Percentiles rank a stretch among this genome's conserved stretches.
Conservation (phyloP, 92 coral and sea anemone species). For the Virgularia gustaviana region DNA sequence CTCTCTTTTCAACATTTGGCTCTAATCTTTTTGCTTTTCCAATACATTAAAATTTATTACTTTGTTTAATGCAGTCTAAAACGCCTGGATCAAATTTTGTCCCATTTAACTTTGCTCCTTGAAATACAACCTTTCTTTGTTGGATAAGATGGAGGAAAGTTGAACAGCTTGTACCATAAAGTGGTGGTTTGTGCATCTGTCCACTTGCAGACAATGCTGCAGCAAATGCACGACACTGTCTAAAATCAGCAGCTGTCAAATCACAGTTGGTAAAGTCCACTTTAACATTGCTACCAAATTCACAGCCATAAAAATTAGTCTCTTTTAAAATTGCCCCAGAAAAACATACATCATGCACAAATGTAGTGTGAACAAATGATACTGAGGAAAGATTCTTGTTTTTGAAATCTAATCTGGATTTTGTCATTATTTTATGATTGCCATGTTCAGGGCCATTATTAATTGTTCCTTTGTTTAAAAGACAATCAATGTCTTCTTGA, state of each 20-base stretch:
- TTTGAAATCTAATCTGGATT: constrained; percentile 75
- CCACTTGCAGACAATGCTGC: constrained; percentile 80
- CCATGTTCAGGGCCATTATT: constrained; percentile 45
- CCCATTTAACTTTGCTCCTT: constrained; percentile 80
- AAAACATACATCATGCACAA: constrained; percentile 92
- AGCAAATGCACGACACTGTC: constrained; percentile 91
- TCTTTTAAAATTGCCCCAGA: constrained; percentile 60
- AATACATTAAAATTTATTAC: not conserved
- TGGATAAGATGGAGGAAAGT: constrained; percentile 85
- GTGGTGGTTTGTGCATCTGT: constrained; percentile 60
- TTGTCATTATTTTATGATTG: constrained; percentile 87
- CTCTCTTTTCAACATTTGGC: no score
- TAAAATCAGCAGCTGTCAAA: constrained; percentile 88
- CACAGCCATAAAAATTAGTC: constrained; percentile 96
- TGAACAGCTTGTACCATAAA: constrained; percentile 97
- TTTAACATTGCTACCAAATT: constrained; percentile 90
- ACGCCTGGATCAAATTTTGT: constrained; percentile 87
- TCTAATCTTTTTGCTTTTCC: no score
- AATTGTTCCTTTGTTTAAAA: constrained; percentile 72
- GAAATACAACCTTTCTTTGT: constrained; percentile 76
- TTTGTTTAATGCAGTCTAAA: constrained; percentile 62
- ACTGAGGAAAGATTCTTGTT: constrained; percentile 80
- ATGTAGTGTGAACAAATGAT: constrained; percentile 87
- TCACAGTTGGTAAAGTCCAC: constrained; percentile 84
- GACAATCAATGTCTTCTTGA: constrained; percentile 77